A percentile compares a stretch with the other conserved stretches of the same genome.
phyloP scores from a whole-genome alignment of 2,888 invertebrate species.

The Coecobrya sp. region DNA sequence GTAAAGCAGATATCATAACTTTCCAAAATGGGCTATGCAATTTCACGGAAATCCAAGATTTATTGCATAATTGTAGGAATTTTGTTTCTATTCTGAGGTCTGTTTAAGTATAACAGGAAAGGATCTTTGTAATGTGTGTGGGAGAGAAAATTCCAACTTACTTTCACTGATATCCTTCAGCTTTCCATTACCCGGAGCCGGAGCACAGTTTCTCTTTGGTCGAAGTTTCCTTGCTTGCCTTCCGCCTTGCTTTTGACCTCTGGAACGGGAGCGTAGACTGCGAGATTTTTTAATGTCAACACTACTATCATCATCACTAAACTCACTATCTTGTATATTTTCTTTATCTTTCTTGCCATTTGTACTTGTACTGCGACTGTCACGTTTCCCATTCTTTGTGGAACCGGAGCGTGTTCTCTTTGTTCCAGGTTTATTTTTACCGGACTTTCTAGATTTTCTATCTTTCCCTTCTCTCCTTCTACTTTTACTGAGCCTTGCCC shows the following conservation, averaged over 20 bases:
- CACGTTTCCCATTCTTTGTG: slow-evolving; percentile 70
- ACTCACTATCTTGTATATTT: slow-evolving; percentile 86
- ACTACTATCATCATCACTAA: slow-evolving; percentile 82
- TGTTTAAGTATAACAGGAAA: background rate
- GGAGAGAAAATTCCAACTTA: slow-evolving; percentile 72
- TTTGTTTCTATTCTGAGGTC: too few species aligned
- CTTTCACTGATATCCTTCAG: slow-evolving; percentile 86
- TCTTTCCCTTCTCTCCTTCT: slow-evolving; percentile 54
- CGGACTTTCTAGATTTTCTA: slow-evolving; percentile 69
- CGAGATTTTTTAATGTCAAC: slow-evolving; percentile 78
- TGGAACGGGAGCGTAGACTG: slow-evolving; percentile 66
- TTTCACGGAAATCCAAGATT: too few species aligned
- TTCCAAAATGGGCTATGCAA: too few species aligned
- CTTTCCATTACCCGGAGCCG: slow-evolving; percentile 84
- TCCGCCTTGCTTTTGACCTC: slow-evolving; percentile 76
- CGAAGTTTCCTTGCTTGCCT: slow-evolving; percentile 83
- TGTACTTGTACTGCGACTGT: slow-evolving; percentile 72
- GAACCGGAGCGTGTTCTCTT: slow-evolving; percentile 74
- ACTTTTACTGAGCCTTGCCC: slow-evolving; percentile 68
- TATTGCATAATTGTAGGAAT: too few species aligned
- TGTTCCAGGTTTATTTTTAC: slow-evolving; percentile 86
- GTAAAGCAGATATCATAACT: too few species aligned
- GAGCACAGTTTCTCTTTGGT: slow-evolving; percentile 85
- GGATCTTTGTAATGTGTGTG: background rate
- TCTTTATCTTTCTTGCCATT: slow-evolving; percentile 84